Conservation (phyloP, 2,113 vertebrate genomes). For the Lepisosteus osseus region DNA sequence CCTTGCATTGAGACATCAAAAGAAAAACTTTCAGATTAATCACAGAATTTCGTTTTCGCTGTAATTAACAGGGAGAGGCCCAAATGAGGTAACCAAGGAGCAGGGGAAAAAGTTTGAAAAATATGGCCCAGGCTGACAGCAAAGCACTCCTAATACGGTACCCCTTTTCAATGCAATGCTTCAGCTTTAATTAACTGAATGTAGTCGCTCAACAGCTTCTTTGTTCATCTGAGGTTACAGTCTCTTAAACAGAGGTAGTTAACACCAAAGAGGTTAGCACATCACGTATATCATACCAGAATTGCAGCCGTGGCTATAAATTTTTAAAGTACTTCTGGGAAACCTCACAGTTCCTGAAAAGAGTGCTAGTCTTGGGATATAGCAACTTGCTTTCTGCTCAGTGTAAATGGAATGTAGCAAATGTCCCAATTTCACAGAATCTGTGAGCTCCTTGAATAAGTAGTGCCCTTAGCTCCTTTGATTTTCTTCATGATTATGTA, state of each 20-base stretch:
- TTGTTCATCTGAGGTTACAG: constrained; percentile 30
- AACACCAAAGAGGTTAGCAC: constrained; percentile 39
- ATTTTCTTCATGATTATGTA: too few relatives aligned
- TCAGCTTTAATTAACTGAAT: constrained; percentile 52
- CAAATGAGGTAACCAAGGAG: constrained; percentile 39
- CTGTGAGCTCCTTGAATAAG: too few relatives aligned
- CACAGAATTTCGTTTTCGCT: background rate
- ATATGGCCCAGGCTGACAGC: constrained; percentile 30
- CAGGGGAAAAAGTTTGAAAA: constrained; percentile 35
- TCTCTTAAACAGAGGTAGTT: constrained; percentile 12
- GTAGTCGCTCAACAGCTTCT: background rate
- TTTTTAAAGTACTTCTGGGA: too few relatives aligned
- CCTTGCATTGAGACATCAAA: background rate
- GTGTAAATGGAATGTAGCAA: too few relatives aligned
- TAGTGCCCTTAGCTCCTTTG: too few relatives aligned
- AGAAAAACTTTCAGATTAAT: constrained; percentile 1
- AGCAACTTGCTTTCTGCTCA: too few relatives aligned
- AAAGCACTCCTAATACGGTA: constrained; percentile 30
- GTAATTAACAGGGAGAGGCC: constrained; percentile 7
- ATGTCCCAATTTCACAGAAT: too few relatives aligned
- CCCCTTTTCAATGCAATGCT: background rate
- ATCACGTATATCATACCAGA: constrained; percentile 37
- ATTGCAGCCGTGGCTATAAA: constrained; percentile 24
- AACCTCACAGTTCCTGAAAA: too few relatives aligned
- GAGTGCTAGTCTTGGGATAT: too few relatives aligned